phyloP scores from a whole-genome alignment of 2,113 vertebrate species.

The Phylloscopus trochiloides region DNA sequence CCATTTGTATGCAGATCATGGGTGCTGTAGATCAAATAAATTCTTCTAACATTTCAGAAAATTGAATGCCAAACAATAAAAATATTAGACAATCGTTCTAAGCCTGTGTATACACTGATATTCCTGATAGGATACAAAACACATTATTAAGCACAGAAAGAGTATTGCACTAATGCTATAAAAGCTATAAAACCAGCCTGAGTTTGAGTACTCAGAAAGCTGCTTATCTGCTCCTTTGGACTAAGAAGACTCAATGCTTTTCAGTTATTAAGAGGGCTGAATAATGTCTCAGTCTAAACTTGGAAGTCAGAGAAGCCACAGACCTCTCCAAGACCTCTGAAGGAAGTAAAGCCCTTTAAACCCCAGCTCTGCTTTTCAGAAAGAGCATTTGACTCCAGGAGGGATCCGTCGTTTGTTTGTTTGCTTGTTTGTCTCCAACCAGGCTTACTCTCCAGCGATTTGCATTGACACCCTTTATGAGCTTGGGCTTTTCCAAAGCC shows the following conservation, averaged over 20 bases:
- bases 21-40: background rate
- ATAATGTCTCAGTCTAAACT: background rate
- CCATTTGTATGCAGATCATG: conserved; percentile 62
- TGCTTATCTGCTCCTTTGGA: conserved; percentile 44
- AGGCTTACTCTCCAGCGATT: background rate
- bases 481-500: background rate
- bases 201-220: conserved; percentile 47
- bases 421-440: background rate
- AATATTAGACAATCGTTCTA: background rate
- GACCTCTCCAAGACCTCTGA: background rate
- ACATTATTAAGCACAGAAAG: background rate
- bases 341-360: background rate
- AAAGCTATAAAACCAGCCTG: conserved; percentile 13
- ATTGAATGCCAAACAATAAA: background rate
- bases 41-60: background rate
- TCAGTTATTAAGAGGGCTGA: conserved; percentile 50
- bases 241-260: conserved; percentile 45
- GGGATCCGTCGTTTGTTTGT: background rate
- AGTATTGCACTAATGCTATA: background rate
- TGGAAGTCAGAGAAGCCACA: background rate
- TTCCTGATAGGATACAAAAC: background rate
- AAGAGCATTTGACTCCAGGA: accelerated
- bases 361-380: background rate
- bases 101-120: background rate
- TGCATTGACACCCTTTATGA: background rate